Base-by-base conservation (phyloP, 1,140 invertebrate genomes). In the Dryas iulia region DNA sequence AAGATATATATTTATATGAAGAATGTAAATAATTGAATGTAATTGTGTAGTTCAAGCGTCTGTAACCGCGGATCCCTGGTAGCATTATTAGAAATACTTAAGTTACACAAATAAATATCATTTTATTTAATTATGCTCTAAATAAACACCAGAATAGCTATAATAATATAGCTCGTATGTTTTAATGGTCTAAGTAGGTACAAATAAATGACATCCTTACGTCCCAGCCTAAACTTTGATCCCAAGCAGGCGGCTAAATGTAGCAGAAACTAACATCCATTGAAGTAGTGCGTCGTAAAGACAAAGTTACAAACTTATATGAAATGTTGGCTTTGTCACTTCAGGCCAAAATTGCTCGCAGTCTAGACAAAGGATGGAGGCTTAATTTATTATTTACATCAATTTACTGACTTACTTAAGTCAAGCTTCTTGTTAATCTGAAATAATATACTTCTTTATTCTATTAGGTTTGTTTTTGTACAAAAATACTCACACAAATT, bases 221-320 rank as follows among this genome's bases (percentile, higher is more conserved):
- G 7, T 10, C 14, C 18, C 8, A 21, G 14, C 39, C 53, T 25
- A 54, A 54, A 54, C 53, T 25, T 54, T 53, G 26, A 52, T 25
- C 39, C 25, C 39, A 53, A 65, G 25, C n/a, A 30, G 61, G 61
- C 18, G 61, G 61, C 18, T 64, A 53, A 62, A 62, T 62, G 60
- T 52, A 31, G 47, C 47, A 62, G 60, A 62, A 62, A 54, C 62
- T 64, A 56, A 54, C 62, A 64, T 64, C 47, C 14, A 64, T 57
- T 30, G 28, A 28, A 33, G 21, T 64, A 31, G 53, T 64, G 52
- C 30, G 30, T 31, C 53, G 52, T 21, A 56, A 64, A 31, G 30
- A 54, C 24, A 26, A 63, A 64, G 52, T 64, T 64, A 18, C 53
- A 23, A 64, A 64, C 61, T 64, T 53, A 63, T 64, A 64, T 56